Conservation (phyloP, 1,140 invertebrate genomes). For the Gonatopus flavifemur region DNA sequence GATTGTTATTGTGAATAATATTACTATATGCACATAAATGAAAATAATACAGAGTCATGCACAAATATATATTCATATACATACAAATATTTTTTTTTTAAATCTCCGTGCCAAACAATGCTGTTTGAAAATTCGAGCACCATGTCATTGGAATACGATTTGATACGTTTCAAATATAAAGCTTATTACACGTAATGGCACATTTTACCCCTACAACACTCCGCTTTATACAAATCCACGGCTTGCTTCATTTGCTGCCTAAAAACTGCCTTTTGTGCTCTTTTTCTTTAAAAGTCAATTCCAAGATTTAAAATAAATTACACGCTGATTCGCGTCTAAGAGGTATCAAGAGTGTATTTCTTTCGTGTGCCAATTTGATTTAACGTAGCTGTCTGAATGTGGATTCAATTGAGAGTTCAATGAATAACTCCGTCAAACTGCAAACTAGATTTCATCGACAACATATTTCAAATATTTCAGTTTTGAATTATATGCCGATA, state of each 20-base stretch:
- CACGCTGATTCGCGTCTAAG: background rate
- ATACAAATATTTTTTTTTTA: background rate
- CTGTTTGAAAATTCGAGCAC: slow-evolving; percentile 24
- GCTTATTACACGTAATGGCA: slow-evolving; percentile 36
- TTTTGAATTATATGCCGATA: too few relatives aligned
- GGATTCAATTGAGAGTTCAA: background rate
- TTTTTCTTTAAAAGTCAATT: background rate
- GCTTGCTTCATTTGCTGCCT: slow-evolving; percentile 22
- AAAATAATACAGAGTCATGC: slow-evolving; percentile 1
- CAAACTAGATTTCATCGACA: slow-evolving; percentile 4
- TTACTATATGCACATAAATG: slow-evolving; percentile 9
- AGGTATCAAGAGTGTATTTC: slow-evolving; percentile 8
- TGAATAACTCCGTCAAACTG: background rate
- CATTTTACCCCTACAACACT: slow-evolving; percentile 17
- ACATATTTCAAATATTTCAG: too few relatives aligned
- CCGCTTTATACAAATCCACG: slow-evolving; percentile 30
- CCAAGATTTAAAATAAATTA: background rate
- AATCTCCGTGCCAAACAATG: too few relatives aligned
- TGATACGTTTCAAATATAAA: slow-evolving; percentile 28
- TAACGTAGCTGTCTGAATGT: background rate
- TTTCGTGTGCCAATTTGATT: slow-evolving; percentile 2
- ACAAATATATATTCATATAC: background rate
- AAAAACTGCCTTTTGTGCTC: slow-evolving; percentile 19
- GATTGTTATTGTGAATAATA: slow-evolving; percentile 15
- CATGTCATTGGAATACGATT: slow-evolving; percentile 17